Evolutionary conservation across 2,797 vertebrate species (phyloP).

Genomic region (Anabas testudineus): DNA sequence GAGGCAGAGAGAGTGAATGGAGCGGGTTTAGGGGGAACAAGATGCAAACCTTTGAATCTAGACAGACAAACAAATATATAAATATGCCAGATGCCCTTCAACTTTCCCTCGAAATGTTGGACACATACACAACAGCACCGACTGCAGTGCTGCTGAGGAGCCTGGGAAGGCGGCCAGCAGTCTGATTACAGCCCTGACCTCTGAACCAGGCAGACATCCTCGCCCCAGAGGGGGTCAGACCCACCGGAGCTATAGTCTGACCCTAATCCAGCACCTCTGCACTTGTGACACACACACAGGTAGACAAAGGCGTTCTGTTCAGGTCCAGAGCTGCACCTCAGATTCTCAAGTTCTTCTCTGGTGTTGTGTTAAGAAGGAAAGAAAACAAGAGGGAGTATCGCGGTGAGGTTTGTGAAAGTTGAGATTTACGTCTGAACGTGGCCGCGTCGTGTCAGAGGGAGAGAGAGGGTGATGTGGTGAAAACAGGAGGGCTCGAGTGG

Average conservation of each 20-base stretch:
- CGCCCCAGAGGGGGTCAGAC: slow-evolving; percentile 77
- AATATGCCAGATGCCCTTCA: slow-evolving; percentile 46
- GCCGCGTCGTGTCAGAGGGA: slow-evolving; percentile 37
- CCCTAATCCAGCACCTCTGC: slow-evolving; percentile 61
- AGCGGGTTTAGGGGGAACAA: slow-evolving; percentile 27
- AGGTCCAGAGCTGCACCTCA: slow-evolving; percentile 50
- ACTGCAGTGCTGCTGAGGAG: slow-evolving; percentile 57
- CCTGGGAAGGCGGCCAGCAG: slow-evolving; percentile 83
- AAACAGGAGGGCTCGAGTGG: slow-evolving; percentile 44
- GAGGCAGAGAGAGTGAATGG: slow-evolving; percentile 40
- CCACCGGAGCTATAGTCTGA: slow-evolving; percentile 77
- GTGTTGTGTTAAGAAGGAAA: slow-evolving; percentile 76
- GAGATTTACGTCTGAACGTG: slow-evolving; percentile 69
- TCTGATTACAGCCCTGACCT: slow-evolving; percentile 83
- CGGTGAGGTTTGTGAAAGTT: slow-evolving; percentile 70
- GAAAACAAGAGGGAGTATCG: slow-evolving; percentile 71
- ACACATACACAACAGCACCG: slow-evolving; percentile 41
- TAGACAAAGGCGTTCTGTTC: slow-evolving; percentile 73
- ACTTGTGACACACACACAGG: slow-evolving; percentile 37
- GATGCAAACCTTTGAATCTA: slow-evolving; percentile 24
- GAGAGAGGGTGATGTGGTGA: slow-evolving; percentile 18
- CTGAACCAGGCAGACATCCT: slow-evolving; percentile 75
- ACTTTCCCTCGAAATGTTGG: slow-evolving; percentile 33
- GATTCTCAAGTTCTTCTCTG: slow-evolving; percentile 67
- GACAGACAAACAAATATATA: slow-evolving; percentile 48